phyloP scores from a whole-genome alignment of 2,797 vertebrate genomes.

The Eidolon dupreanum region DNA sequence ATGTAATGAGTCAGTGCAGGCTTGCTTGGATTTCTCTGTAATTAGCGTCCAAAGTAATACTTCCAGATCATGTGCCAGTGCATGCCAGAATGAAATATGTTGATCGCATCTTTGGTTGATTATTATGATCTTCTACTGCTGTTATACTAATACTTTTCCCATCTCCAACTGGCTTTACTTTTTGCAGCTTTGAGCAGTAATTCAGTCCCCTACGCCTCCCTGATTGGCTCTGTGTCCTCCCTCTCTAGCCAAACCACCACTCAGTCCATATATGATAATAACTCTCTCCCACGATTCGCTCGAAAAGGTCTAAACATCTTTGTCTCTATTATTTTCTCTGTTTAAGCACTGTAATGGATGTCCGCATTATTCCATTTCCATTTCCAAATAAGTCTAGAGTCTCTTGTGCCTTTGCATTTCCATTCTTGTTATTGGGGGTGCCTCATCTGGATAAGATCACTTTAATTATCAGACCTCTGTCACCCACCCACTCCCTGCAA shows the following conservation, averaged over 20 bases:
- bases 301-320: conserved; percentile 92
- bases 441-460: conserved; percentile 90
- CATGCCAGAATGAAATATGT: conserved; percentile 83
- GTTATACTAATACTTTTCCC: conserved; percentile 89
- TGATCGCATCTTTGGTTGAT: conserved; percentile 78
- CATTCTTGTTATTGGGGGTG: conserved; percentile 90
- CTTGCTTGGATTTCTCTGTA: conserved; percentile 68
- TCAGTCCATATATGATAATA: conserved; percentile 91
- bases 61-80: conserved; percentile 78
- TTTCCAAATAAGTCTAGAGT: conserved; percentile 82
- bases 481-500: conserved; percentile 52
- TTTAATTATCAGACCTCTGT: conserved; percentile 68
- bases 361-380: conserved; percentile 87
- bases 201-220: conserved; percentile 89
- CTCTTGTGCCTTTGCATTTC: conserved; percentile 86
- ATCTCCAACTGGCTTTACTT: conserved; percentile 90
- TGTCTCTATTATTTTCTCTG: conserved; percentile 89
- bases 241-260: conserved; percentile 91
- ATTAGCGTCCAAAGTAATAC: conserved; percentile 57
- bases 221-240: conserved; percentile 91
- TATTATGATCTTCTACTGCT: conserved; percentile 84
- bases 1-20: background rate
- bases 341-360: conserved; percentile 89
- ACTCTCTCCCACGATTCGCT: conserved; percentile 90
- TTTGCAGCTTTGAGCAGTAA: conserved; percentile 90